Percentiles rank a stretch among this genome's conserved stretches.
phyloP scores from a whole-genome alignment of 2,888 invertebrate species.

The Eristalis pertinax region DNA sequence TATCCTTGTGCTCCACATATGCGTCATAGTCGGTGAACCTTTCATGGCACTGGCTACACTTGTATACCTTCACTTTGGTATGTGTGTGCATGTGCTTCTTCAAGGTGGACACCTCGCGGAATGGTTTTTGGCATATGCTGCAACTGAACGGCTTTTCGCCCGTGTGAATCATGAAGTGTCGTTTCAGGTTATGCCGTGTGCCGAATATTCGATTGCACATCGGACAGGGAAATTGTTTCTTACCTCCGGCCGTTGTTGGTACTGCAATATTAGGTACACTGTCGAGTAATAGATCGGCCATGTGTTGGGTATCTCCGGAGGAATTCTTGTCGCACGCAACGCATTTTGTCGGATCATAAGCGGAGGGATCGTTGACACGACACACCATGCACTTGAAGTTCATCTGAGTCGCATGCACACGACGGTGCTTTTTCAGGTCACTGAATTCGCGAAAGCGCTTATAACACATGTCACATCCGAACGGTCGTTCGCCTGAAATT shows the following conservation, averaged over 20 bases:
- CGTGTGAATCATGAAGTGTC: conserved; percentile 81
- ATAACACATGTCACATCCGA: conserved; percentile 80
- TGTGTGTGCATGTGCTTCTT: conserved; percentile 81
- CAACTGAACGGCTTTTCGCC: conserved; percentile 81
- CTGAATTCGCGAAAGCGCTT: conserved; percentile 81
- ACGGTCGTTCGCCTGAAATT: conserved; percentile 79
- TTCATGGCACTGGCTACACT: conserved; percentile 77
- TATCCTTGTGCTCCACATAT: conserved; percentile 77
- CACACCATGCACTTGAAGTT: conserved; percentile 80
- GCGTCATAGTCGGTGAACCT: conserved; percentile 79
- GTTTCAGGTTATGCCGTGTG: conserved; percentile 80
- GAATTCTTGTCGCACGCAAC: conserved; percentile 75
- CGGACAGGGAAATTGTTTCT: conserved; percentile 78
- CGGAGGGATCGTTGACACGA: conserved; percentile 75
- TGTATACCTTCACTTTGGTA: conserved; percentile 79
- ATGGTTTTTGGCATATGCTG: conserved; percentile 79
- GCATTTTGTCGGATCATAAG: conserved; percentile 79
- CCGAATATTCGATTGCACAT: conserved; percentile 80
- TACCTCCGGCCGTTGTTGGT: conserved; percentile 43
- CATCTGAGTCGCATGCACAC: conserved; percentile 77
- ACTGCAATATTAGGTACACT: conserved; percentile 67
- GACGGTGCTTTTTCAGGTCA: conserved; percentile 80
- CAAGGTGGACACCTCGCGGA: conserved; percentile 80
- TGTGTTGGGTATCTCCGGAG: conserved; percentile 37
- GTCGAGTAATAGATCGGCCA: conserved; percentile 65